A percentile compares a stretch with the other conserved stretches of the same genome.
Evolutionary conservation across 2,113 vertebrate species (phyloP).

Genomic region (Chunga burmeisteri): DNA sequence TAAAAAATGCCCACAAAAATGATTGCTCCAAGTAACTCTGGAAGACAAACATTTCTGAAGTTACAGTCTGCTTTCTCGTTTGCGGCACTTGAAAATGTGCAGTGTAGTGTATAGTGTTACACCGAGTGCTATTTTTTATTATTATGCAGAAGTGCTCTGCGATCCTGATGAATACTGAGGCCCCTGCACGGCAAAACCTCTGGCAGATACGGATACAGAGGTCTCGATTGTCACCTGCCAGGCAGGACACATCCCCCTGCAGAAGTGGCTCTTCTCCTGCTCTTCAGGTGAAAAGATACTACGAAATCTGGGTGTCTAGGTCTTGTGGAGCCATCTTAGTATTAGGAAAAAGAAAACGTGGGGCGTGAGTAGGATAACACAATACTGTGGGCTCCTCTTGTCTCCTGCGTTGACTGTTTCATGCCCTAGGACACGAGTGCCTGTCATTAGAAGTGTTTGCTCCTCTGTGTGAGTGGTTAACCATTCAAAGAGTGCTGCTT

Average conservation of each 20-base stretch:
- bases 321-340: background rate
- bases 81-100: background rate
- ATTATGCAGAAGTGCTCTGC: background rate
- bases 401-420: background rate
- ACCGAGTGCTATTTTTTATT: background rate
- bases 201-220: background rate
- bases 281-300: background rate
- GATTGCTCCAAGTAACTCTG: background rate
- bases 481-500: background rate
- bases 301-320: too few relatives aligned
- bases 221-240: background rate
- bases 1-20: background rate
- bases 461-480: background rate
- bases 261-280: background rate
- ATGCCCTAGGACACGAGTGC: background rate
- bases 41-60: background rate
- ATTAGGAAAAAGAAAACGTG: accelerated
- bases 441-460: background rate
- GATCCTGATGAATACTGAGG: accelerated
- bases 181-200: background rate
- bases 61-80: background rate
- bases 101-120: accelerated
- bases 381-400: background rate
- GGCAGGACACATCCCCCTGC: background rate
- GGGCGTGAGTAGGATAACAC: background rate